These are phyloP conservation scores for Epizoanthus scotinus DNA, from an alignment of 92 coral and sea anemone genomes.

Conservation along the genomic window DNA sequence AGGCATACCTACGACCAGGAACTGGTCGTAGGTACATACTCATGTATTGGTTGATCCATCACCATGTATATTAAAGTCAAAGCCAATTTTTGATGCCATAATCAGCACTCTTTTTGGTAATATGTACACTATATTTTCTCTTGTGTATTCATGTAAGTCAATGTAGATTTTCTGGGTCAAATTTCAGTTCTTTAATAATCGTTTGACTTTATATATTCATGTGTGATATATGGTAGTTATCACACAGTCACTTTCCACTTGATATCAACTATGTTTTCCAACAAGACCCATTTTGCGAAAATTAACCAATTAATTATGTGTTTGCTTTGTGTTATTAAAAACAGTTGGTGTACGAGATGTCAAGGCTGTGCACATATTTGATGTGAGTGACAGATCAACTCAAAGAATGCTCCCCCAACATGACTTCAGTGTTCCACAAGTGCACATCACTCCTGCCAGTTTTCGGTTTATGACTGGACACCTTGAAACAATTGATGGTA, in stretches of 20 bases:
- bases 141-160: too few relatives aligned
- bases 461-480: conserved; percentile 53
- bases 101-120: too few relatives aligned
- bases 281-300: neutral
- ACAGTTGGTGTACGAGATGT: conserved; percentile 45
- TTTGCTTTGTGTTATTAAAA: too few relatives aligned
- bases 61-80: neutral
- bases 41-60: neutral
- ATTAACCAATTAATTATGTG: neutral
- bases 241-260: too few relatives aligned
- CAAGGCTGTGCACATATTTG: conserved; percentile 46
- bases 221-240: too few relatives aligned
- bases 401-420: conserved; percentile 64
- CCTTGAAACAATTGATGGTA: neutral
- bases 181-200: too few relatives aligned
- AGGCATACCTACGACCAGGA: conserved; percentile 60
- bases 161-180: too few relatives aligned
- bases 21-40: conserved; percentile 1
- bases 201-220: too few relatives aligned
- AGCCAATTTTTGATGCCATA: neutral
- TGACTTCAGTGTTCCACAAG: conserved; percentile 51
- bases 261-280: too few relatives aligned
- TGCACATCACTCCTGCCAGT: conserved; percentile 54
- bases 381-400: conserved; percentile 44
- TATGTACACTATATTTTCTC: too few relatives aligned